These are phyloP conservation scores for Andrena hattorfiana DNA, from an alignment of 2,888 invertebrate genomes.

Conservation along the genomic window DNA sequence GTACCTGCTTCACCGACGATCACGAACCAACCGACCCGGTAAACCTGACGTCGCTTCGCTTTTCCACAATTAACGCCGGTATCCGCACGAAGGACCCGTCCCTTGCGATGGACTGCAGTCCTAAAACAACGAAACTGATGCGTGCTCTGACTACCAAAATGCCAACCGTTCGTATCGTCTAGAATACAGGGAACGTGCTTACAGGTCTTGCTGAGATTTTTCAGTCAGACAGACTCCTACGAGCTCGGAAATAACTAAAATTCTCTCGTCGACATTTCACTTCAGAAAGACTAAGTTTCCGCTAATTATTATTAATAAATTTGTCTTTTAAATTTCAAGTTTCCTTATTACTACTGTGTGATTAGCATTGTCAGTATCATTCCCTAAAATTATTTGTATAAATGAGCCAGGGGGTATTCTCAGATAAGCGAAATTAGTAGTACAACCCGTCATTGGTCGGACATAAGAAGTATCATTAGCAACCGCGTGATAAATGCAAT, in stretches of 20 bases:
- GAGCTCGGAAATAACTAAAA: neutral
- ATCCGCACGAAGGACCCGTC: constrained; percentile 64
- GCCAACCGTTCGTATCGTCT: neutral
- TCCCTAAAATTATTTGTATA: neutral
- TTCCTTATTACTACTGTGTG: neutral
- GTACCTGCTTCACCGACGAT: constrained; percentile 51
- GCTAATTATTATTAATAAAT: neutral
- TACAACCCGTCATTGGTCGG: neutral
- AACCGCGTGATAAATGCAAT: neutral
- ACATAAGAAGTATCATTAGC: neutral
- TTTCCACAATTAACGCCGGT: constrained; percentile 72
- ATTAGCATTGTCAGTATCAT: neutral
- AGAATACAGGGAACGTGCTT: neutral
- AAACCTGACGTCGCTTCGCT: constrained; percentile 63
- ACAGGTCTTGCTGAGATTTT: constrained; percentile 21
- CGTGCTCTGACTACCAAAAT: constrained; percentile 71
- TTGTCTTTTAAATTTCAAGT: too few relatives aligned
- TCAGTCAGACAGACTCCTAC: neutral
- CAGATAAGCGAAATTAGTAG: constrained; percentile 14
- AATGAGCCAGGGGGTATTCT: too few relatives aligned
- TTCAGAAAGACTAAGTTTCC: too few relatives aligned
- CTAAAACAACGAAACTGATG: constrained; percentile 77
- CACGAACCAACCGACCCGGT: constrained; percentile 61
- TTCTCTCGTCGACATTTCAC: neutral
- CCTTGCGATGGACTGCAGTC: constrained; percentile 65